Evolutionary conservation across 2,888 invertebrate genomes (phyloP).

Genomic region (Steinernema carpocapsae): DNA sequence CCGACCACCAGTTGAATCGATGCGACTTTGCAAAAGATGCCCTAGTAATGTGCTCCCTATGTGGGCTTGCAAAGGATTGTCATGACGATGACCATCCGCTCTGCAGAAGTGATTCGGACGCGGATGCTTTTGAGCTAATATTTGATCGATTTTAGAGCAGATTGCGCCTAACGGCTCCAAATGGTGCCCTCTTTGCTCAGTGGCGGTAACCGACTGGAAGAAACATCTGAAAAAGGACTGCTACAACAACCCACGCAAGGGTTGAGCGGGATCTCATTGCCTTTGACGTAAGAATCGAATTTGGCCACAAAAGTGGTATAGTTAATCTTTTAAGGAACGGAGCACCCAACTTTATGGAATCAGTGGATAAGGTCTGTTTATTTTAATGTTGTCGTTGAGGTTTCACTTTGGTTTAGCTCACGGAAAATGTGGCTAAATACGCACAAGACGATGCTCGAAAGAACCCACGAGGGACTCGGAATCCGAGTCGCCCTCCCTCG

Average conservation of each 20-base stretch:
- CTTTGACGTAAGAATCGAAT: background rate
- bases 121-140: background rate
- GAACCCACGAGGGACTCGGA: background rate
- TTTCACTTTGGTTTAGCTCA: background rate
- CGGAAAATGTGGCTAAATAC: conserved; percentile 6
- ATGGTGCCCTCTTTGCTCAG: conserved; percentile 64
- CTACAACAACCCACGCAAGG: conserved; percentile 56
- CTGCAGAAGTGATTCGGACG: conserved; percentile 48
- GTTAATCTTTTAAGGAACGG: background rate
- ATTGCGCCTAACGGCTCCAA: conserved; percentile 52
- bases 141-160: conserved; percentile 42
- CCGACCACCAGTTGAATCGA: conserved; percentile 58
- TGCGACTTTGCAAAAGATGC: conserved; percentile 57
- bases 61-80: conserved; percentile 59
- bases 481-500: background rate
- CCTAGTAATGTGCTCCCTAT: conserved; percentile 51
- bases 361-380: conserved; percentile 5
- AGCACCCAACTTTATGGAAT: conserved; percentile 17
- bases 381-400: background rate
- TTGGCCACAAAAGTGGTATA: background rate
- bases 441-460: background rate
- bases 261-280: conserved; percentile 36
- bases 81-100: conserved; percentile 59
- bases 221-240: conserved; percentile 52
- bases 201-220: conserved; percentile 54